Base-by-base conservation (phyloP, 2,888 invertebrate genomes). In the Latrodectus hesperus region DNA sequence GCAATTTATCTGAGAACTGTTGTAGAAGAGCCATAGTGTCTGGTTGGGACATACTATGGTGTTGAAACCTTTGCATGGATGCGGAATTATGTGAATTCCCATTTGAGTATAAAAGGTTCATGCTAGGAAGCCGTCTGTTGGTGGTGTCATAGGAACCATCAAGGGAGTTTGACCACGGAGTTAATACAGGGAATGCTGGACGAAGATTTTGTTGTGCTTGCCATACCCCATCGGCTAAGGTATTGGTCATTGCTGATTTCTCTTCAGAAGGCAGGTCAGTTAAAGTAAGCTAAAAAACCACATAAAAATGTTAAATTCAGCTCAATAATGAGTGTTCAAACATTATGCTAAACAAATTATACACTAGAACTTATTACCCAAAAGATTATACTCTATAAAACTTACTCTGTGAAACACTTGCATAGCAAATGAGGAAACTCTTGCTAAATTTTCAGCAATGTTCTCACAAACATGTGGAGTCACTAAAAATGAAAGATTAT, bases 351-450 rank as follows among this genome's bases (percentile, higher is more conserved):
- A 4, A 38, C 38, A 38, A 4, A 38, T 38, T 38, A 38, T 4
- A 38, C 2, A 38, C 38, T 6, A 38, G 38, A 38, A 38, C 38
- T 38, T 38, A 38, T 38, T 38, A 38, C 38, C 6, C 6, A 38
- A 38, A 38, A 38, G 38, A 38, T 38, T 38, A 75, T 38, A 38
- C 6, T 1, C 38, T 38, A 38, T 38, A 38, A 11, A 16, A 68
- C 87, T 90, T 87, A 96, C 92, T 82, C 95, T 94, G 87, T 95
- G 94, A 92, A 95, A 95, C 75, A 96, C 93, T 91, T 95, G 95
- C 4, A 95, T 95, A 68, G 96, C 95, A 91, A 95, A 95, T 90
- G 95, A 94, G 5, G 95, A 95, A 0, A 95, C 94, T 71, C 88
- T 89, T 76, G 90, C 90, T 80, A 91, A 84, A 77, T 90, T 90